Evolutionary conservation across 2,797 vertebrate species (phyloP).

Genomic region (Melanotaenia parkinsoni): DNA sequence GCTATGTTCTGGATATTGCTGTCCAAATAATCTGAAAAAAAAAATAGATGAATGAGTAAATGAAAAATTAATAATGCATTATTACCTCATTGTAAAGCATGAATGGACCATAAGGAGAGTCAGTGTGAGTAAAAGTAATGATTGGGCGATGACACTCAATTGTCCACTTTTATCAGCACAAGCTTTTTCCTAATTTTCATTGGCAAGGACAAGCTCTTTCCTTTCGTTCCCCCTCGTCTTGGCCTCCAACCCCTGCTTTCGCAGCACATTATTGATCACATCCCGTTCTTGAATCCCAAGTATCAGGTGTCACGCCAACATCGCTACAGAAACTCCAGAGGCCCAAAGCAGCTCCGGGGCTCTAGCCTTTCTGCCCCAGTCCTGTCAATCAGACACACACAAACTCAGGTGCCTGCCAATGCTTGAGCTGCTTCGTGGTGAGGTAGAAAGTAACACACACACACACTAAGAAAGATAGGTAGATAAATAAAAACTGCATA

Average conservation of each 20-base stretch:
- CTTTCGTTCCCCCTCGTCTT: constrained; percentile 3
- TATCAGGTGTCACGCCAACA: constrained; percentile 85
- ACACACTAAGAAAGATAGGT: background rate
- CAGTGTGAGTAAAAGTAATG: constrained; percentile 9
- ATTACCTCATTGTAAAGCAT: background rate
- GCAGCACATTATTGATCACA: constrained; percentile 79
- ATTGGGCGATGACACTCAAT: constrained; percentile 27
- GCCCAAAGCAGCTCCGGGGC: constrained; percentile 72
- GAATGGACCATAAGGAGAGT: background rate
- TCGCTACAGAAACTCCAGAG: constrained; percentile 76
- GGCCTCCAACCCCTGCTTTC: constrained; percentile 9
- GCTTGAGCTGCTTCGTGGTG: background rate
- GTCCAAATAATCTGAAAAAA: constrained; percentile 86
- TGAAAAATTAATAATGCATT: background rate
- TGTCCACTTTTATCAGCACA: constrained; percentile 32
- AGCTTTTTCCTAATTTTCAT: constrained; percentile 47
- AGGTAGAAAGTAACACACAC: background rate
- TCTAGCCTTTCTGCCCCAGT: constrained; percentile 78
- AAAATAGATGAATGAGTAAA: background rate
- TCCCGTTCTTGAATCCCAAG: constrained; percentile 75
- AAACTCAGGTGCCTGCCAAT: constrained; percentile 14
- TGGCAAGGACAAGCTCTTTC: constrained; percentile 36
- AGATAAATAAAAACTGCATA: constrained; percentile 16
- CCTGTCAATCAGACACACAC: constrained; percentile 65
- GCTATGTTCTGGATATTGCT: constrained; percentile 89